phyloP scores from a whole-genome alignment of 2,113 vertebrate species.

The Salvelinus fontinalis region DNA sequence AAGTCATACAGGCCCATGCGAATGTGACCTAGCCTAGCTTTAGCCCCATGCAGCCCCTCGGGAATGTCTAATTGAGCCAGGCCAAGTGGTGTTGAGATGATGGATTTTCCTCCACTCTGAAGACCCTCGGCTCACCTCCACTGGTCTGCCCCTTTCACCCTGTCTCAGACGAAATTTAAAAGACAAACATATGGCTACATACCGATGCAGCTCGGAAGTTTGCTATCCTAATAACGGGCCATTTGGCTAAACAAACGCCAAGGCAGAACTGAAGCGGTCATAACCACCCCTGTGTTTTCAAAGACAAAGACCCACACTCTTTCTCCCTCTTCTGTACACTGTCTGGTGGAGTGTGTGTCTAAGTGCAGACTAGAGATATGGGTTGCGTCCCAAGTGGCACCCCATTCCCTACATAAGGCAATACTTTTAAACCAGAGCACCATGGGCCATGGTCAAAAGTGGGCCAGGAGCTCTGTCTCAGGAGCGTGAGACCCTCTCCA shows the following conservation, averaged over 20 bases:
- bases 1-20: no score
- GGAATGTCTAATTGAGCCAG: constrained; percentile 1
- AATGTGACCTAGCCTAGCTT: no score
- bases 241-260: constrained; percentile 40
- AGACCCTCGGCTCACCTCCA: constrained; percentile 31
- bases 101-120: constrained; percentile 56
- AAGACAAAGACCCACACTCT: constrained; percentile 13
- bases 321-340: constrained; percentile 31
- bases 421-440: no score
- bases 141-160: constrained; percentile 55
- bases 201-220: constrained; percentile 43
- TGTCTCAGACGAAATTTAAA: constrained; percentile 50
- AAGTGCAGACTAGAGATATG: neutral
- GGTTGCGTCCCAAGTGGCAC: no score
- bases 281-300: constrained; percentile 36
- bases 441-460: no score
- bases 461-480: neutral
- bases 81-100: constrained; percentile 52
- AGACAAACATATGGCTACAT: constrained; percentile 51
- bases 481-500: neutral
- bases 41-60: constrained; percentile 7
- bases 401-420: no score
- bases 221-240: constrained; percentile 55
- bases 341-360: constrained; percentile 15
- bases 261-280: neutral